Evolutionary conservation across 2,888 invertebrate genomes (phyloP), one percentile per base, ranked within the genome.

Genomic region (Exocentrus adspersus): DNA sequence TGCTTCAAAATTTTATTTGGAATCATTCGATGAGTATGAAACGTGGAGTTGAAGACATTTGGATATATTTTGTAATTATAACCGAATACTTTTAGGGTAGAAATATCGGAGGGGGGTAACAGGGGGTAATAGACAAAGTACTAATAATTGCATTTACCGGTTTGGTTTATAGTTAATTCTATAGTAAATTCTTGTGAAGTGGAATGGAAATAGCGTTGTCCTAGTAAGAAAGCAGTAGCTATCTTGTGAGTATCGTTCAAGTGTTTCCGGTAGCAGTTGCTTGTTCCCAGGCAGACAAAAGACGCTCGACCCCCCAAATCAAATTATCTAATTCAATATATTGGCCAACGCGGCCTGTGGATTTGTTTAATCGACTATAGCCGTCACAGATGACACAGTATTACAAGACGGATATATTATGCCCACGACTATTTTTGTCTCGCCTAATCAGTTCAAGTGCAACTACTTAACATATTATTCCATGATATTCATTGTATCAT

Each of bases 261-360:
- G 81, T 79, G 79, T 79, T 81, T 82, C 81, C 81, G 79, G 80
- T 77, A 76, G 77, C 81, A 80, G 79, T 77, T 81, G 81, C 70
- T 73, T 72, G 80, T 81, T 81, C 82, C 80, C 81, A 81, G 78
- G 81, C 81, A 73, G 75, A 82, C 82, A 82, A 81, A 82, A 82
- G 81, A 78, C 81, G 75, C 77, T 79, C 79, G 80, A 79, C 80
- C 81, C 79, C n/a, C 81, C 80, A 81, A 81, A 82, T 81, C 81
- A 81, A 82, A 82, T 82, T 82, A 82, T 82, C 81, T 80, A 82
- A 82, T 82, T 82, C 80, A 79, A 75, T 79, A 78, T 81, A 81
- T 80, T 81, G 79, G 78, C 77, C 77, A 72, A 56, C 77, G 78
- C 75, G 75, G 74, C 73, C 75, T 75, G 77, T 70, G 75, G 79